phyloP scores from a whole-genome alignment of 2,888 invertebrate species.

The Yponomeuta cagnagella region DNA sequence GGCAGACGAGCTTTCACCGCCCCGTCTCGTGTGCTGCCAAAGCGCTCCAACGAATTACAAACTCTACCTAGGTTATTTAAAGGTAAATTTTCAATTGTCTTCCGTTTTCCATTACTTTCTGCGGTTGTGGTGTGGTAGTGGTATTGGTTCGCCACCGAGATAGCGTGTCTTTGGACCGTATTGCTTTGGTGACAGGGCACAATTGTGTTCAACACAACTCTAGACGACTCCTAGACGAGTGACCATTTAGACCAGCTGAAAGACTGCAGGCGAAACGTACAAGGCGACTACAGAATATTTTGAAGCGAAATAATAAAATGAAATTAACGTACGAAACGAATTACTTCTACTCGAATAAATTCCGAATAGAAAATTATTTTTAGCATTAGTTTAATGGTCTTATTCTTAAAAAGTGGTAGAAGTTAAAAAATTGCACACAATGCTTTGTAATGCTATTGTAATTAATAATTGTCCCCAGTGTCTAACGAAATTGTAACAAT shows the following conservation, averaged over 20 bases:
- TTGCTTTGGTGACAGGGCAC: not conserved
- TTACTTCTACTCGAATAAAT: too few species aligned
- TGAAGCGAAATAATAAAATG: too few species aligned
- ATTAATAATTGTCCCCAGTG: too few species aligned
- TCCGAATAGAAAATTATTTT: too few species aligned
- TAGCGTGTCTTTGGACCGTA: not conserved
- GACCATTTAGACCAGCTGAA: not conserved
- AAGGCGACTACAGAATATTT: too few species aligned
- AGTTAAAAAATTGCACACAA: too few species aligned
- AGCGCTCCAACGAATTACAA: conserved; percentile 29
- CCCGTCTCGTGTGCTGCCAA: conserved; percentile 38
- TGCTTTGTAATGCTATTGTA: too few species aligned
- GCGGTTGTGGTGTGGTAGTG: conserved; percentile 44
- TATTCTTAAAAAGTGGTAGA: too few species aligned
- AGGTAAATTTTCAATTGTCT: conserved; percentile 41
- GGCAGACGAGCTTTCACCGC: conserved; percentile 68
- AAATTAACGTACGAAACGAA: too few species aligned
- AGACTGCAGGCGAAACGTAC: not conserved
- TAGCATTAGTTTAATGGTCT: too few species aligned
- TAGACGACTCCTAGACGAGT: not conserved
- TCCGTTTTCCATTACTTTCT: conserved; percentile 46
- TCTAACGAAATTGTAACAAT: too few species aligned
- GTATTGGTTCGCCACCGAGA: conserved; percentile 30
- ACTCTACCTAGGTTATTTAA: conserved; percentile 39
- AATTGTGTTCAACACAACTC: not conserved